Evolutionary conservation across 2,113 vertebrate species (phyloP).

Genomic region (Catagonus wagneri): DNA sequence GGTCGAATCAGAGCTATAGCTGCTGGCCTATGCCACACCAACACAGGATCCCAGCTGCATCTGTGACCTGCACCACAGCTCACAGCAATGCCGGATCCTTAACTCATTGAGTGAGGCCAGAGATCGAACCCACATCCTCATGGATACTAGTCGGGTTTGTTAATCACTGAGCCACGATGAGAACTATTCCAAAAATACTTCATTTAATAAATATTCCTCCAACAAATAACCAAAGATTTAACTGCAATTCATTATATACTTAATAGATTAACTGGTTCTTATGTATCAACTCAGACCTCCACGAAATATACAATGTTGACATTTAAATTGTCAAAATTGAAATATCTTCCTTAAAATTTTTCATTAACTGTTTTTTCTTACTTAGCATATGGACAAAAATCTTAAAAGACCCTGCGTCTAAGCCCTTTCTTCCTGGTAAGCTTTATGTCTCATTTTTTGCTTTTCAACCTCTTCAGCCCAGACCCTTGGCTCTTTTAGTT

Average conservation of each 20-base stretch:
- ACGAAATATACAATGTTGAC: background rate
- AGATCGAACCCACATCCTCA: no score
- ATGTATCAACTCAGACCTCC: background rate
- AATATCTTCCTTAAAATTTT: background rate
- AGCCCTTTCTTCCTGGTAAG: background rate
- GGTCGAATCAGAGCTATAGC: no score
- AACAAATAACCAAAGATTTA: background rate
- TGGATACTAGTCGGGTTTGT: no score
- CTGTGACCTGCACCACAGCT: no score
- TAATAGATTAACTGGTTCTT: background rate
- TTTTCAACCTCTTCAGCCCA: background rate
- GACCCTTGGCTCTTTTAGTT: background rate
- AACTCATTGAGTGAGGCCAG: no score
- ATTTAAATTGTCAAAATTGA: conserved; percentile 1
- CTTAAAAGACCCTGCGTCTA: background rate
- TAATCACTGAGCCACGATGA: no score
- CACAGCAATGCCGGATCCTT: no score
- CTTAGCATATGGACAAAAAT: background rate
- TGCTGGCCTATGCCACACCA: no score
- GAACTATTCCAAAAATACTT: background rate
- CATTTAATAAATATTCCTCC: background rate
- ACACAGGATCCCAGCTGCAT: no score
- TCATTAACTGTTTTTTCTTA: background rate
- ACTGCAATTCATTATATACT: background rate
- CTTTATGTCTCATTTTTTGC: background rate